phyloP scores from a whole-genome alignment of 2,113 vertebrate species.

The Daubentonia madagascariensis region DNA sequence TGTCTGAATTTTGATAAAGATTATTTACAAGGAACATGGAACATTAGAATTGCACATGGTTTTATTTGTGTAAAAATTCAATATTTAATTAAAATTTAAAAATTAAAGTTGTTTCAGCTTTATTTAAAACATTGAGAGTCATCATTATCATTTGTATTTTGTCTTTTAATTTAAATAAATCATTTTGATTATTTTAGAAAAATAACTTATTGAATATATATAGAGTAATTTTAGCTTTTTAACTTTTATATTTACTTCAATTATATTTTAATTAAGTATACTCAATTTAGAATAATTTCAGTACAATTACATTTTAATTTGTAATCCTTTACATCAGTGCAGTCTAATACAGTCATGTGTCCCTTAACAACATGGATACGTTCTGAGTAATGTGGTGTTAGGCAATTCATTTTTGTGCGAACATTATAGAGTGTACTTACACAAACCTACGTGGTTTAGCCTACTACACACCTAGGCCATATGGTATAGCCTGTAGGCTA shows the following conservation, averaged over 20 bases:
- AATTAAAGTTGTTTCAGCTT: neutral
- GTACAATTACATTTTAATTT: neutral
- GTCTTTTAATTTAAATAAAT: neutral
- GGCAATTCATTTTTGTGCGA: no score
- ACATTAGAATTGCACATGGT: neutral
- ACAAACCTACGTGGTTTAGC: no score
- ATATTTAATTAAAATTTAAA: neutral
- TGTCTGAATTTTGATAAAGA: neutral
- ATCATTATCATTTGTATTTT: neutral
- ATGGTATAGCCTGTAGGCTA: no score
- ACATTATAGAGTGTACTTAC: no score
- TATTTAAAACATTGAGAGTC: neutral
- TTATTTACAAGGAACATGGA: neutral
- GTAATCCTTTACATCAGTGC: neutral
- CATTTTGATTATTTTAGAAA: neutral
- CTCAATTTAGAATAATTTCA: neutral
- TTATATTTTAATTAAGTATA: neutral
- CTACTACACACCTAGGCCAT: no score
- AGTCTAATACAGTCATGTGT: neutral
- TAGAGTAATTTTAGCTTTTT: neutral
- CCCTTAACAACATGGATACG: neutral
- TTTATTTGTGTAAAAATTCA: neutral
- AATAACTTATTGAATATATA: neutral
- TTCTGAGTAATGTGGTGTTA: no score
- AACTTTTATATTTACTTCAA: neutral